Evolutionary conservation across 2,888 invertebrate genomes (phyloP).

Genomic region (Smittia sp.): DNA sequence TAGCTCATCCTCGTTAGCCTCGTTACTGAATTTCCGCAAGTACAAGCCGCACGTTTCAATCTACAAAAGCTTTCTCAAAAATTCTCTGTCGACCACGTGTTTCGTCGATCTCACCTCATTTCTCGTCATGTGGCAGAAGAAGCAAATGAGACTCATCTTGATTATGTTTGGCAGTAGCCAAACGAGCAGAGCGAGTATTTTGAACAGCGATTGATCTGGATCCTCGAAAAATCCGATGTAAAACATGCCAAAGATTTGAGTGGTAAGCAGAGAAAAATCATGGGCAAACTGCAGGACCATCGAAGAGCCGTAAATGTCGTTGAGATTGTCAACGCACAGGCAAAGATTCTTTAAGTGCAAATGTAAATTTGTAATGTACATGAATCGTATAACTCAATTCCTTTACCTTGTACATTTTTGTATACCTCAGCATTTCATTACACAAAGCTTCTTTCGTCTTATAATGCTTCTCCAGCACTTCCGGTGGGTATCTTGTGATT

Average conservation of each 20-base stretch:
- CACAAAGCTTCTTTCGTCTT: background rate
- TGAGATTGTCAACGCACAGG: constrained; percentile 29
- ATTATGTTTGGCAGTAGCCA: constrained; percentile 26
- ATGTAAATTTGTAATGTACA: no score
- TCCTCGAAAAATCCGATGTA: background rate
- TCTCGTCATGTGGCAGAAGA: constrained; percentile 29
- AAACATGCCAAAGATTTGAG: constrained; percentile 36
- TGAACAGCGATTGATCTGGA: background rate
- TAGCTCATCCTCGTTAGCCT: constrained; percentile 29
- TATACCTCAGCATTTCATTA: constrained; percentile 34
- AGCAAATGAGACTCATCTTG: constrained; percentile 33
- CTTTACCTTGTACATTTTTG: constrained; percentile 27
- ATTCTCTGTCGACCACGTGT: background rate
- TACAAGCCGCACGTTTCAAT: constrained; percentile 7
- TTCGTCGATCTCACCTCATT: constrained; percentile 17
- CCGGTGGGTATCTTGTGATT: constrained; percentile 11
- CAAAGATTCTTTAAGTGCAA: constrained; percentile 24
- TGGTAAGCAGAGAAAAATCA: constrained; percentile 34
- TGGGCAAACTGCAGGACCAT: constrained; percentile 34
- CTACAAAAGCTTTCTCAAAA: constrained; percentile 1
- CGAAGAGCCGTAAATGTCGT: constrained; percentile 35
- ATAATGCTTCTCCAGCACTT: constrained; percentile 3
- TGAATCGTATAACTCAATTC: no score
- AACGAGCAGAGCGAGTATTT: background rate
- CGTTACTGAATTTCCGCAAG: constrained; percentile 22